phyloP scores from a whole-genome alignment of 2,113 vertebrate genomes.

The Xiphorhynchus elegans region DNA sequence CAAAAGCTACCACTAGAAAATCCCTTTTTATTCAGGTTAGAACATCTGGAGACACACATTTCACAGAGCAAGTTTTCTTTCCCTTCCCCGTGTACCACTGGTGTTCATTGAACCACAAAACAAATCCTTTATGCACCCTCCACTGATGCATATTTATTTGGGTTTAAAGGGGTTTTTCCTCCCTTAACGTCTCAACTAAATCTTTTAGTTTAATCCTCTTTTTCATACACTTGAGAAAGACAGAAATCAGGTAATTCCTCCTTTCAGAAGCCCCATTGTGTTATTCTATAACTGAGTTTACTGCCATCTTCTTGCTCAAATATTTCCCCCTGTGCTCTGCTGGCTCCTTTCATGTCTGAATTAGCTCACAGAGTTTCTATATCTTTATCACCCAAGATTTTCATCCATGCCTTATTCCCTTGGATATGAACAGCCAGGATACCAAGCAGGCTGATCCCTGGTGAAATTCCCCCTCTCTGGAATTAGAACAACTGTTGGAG shows the following conservation, averaged over 20 bases:
- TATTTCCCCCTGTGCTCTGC: not conserved
- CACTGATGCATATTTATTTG: not conserved
- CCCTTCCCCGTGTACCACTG: not conserved
- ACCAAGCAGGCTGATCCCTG: not conserved
- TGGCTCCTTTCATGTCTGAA: not conserved
- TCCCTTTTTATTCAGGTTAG: not conserved
- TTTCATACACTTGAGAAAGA: not conserved
- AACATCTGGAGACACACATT: not conserved
- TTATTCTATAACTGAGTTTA: not conserved
- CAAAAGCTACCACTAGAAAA: not conserved
- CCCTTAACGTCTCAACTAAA: not conserved
- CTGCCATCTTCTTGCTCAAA: not conserved
- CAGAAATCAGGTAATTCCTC: not conserved
- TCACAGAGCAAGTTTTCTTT: not conserved
- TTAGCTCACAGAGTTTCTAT: not conserved
- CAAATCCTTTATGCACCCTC: not conserved
- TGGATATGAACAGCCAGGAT: not conserved
- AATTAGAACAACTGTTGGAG: not conserved
- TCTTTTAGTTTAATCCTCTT: not conserved
- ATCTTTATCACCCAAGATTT: not conserved
- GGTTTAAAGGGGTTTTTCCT: not conserved
- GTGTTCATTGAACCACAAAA: not conserved
- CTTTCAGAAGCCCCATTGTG: fast-evolving
- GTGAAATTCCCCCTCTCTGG: not conserved
- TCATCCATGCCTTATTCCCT: not conserved